phyloP scores from a whole-genome alignment of 2,113 vertebrate genomes.

The Gnathonemus longibarbis region DNA sequence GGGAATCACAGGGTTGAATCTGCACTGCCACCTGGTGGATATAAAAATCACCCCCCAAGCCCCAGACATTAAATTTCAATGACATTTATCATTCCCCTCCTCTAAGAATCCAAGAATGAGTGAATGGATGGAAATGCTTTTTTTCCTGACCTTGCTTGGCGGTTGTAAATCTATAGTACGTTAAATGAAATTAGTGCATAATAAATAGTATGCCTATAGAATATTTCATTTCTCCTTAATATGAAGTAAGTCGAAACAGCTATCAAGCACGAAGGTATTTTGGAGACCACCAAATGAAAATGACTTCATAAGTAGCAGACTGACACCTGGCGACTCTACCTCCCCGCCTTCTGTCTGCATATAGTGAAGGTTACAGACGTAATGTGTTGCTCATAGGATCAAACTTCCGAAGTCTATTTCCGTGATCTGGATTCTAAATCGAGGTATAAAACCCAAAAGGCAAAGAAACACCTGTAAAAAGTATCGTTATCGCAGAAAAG shows the following conservation, averaged over 20 bases:
- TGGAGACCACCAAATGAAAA: not conserved
- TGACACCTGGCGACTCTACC: conserved; percentile 28
- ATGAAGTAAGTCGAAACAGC: conserved; percentile 32
- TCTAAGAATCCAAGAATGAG: not conserved
- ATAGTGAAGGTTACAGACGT: conserved; percentile 30
- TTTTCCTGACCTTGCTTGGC: not conserved
- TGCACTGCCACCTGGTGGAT: conserved; percentile 61
- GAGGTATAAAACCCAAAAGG: conserved; percentile 39
- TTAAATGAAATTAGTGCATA: not conserved
- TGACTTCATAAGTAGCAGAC: conserved; percentile 35
- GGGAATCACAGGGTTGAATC: conserved; percentile 17
- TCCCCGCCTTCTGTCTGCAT: conserved; percentile 41
- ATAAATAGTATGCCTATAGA: not conserved
- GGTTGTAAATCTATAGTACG: not conserved
- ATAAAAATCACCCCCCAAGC: not conserved
- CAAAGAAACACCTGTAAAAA: conserved; percentile 46
- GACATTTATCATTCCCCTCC: not conserved
- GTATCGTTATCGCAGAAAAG: conserved; percentile 48
- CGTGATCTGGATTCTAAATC: conserved; percentile 60
- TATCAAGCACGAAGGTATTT: conserved; percentile 18
- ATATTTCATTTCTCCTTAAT: not conserved
- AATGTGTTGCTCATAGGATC: conserved; percentile 61
- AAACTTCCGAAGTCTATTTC: conserved; percentile 52
- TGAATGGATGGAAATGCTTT: not conserved
- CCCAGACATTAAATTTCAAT: not conserved